Evolutionary conservation across 2,113 vertebrate genomes (phyloP).

Genomic region (Lates calcarifer): DNA sequence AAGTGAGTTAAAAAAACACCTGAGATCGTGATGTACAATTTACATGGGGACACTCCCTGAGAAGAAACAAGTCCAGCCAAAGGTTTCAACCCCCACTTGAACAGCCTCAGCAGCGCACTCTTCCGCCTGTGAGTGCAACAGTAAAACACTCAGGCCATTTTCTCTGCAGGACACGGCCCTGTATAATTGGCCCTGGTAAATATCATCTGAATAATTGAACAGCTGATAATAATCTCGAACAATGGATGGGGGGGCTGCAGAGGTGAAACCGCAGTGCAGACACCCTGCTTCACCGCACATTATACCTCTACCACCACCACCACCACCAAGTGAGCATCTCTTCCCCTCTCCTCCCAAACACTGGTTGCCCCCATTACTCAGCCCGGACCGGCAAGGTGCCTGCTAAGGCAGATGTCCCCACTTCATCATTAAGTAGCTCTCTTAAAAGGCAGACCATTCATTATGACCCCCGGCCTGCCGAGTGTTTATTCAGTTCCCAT

Average conservation of each 20-base stretch:
- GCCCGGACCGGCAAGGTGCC: slow-evolving; percentile 54
- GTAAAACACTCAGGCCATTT: slow-evolving; percentile 83
- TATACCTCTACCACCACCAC: slow-evolving; percentile 70
- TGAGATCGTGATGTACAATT: slow-evolving; percentile 29
- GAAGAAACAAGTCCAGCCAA: slow-evolving; percentile 46
- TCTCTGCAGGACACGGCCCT: slow-evolving; percentile 81
- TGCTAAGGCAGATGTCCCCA: slow-evolving; percentile 72
- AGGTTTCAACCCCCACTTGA: slow-evolving; percentile 69
- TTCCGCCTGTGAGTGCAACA: slow-evolving; percentile 73
- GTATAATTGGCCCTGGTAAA: slow-evolving; percentile 86
- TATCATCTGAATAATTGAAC: slow-evolving; percentile 87
- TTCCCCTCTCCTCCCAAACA: slow-evolving; percentile 27
- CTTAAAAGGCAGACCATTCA: slow-evolving; percentile 77
- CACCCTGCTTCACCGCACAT: slow-evolving; percentile 80
- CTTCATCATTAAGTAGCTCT: slow-evolving; percentile 77
- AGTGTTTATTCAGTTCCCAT: slow-evolving; percentile 77
- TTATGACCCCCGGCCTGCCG: slow-evolving; percentile 64
- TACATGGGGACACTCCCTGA: slow-evolving; percentile 65
- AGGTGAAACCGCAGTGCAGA: slow-evolving; percentile 84
- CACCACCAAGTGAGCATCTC: slow-evolving; percentile 64
- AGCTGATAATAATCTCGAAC: slow-evolving; percentile 83
- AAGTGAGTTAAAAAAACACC: not conserved
- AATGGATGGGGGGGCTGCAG: slow-evolving; percentile 84
- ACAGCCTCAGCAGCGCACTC: slow-evolving; percentile 73
- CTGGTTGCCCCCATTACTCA: slow-evolving; percentile 19